phyloP scores from a whole-genome alignment of 35 echinoderm and acorn worm genomes.

The Antedon bifida region DNA sequence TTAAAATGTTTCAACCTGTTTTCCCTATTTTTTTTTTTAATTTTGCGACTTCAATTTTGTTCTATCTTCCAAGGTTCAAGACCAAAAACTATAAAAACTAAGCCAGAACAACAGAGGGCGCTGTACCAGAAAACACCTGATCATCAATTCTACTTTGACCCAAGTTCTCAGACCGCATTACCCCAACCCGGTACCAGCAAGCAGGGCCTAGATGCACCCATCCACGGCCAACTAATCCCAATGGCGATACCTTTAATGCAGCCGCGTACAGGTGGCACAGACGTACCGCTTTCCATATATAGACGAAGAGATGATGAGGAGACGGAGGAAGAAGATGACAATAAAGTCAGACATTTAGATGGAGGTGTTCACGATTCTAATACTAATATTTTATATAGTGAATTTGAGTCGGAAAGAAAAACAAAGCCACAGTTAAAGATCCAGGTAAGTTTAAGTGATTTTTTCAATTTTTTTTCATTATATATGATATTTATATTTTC shows the following conservation, averaged over 20 bases:
- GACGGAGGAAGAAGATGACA: background rate
- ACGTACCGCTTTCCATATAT: slow-evolving; percentile 44
- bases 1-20: too few species aligned
- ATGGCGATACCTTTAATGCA: slow-evolving; percentile 71
- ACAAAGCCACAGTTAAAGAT: slow-evolving; percentile 43
- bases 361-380: background rate
- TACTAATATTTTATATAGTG: background rate
- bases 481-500: background rate
- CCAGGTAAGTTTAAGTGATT: slow-evolving; percentile 16
- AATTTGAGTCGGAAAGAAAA: slow-evolving; percentile 1
- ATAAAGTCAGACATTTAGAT: background rate
- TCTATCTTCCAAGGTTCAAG: slow-evolving; percentile 8
- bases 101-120: slow-evolving; percentile 7
- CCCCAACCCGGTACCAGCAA: background rate
- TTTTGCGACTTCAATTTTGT: slow-evolving; percentile 3
- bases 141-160: slow-evolving; percentile 43
- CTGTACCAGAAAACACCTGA: background rate
- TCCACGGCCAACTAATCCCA: slow-evolving; percentile 53
- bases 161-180: slow-evolving; percentile 1
- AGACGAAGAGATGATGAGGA: slow-evolving; percentile 22
- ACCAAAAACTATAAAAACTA: slow-evolving; percentile 39
- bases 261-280: slow-evolving; percentile 36
- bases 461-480: background rate
- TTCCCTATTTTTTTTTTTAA: too few species aligned
- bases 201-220: background rate